phyloP scores from a whole-genome alignment of 2,888 invertebrate species.

The Phengaris arion region DNA sequence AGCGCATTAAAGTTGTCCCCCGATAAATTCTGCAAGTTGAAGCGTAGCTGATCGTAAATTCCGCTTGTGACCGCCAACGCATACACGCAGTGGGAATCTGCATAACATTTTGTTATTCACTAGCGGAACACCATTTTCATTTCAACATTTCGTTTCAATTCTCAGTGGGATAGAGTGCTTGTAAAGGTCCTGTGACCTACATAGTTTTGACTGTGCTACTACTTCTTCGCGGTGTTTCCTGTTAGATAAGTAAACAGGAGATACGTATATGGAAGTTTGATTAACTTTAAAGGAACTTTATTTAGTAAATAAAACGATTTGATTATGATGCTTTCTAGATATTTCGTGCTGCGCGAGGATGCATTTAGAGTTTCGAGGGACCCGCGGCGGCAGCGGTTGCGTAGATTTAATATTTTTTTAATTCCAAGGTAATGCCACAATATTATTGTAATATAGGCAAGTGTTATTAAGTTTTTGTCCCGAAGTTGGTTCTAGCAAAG shows the following conservation, averaged over 20 bases:
- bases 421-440: too few relatives aligned
- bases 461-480: too few relatives aligned
- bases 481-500: too few relatives aligned
- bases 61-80: conserved; percentile 10
- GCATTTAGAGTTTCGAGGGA: too few relatives aligned
- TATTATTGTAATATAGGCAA: too few relatives aligned
- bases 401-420: too few relatives aligned
- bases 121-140: conserved; percentile 7
- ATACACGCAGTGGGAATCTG: conserved; percentile 22
- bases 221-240: neutral
- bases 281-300: neutral
- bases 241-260: neutral
- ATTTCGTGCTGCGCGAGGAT: too few relatives aligned
- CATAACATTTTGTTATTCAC: conserved; percentile 17
- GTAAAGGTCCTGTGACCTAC: neutral
- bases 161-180: neutral
- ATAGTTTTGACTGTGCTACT: neutral
- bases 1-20: conserved; percentile 15
- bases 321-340: too few relatives aligned
- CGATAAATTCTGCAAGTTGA: conserved; percentile 17
- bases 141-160: neutral
- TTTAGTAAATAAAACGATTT: neutral
- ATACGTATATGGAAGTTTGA: too few relatives aligned
- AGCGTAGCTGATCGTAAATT: conserved; percentile 24
- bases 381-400: too few relatives aligned